A percentile compares a stretch with the other conserved stretches of the same genome.
Conservation (phyloP, 2,113 vertebrate genomes). For the Hippocampus barbouri region DNA sequence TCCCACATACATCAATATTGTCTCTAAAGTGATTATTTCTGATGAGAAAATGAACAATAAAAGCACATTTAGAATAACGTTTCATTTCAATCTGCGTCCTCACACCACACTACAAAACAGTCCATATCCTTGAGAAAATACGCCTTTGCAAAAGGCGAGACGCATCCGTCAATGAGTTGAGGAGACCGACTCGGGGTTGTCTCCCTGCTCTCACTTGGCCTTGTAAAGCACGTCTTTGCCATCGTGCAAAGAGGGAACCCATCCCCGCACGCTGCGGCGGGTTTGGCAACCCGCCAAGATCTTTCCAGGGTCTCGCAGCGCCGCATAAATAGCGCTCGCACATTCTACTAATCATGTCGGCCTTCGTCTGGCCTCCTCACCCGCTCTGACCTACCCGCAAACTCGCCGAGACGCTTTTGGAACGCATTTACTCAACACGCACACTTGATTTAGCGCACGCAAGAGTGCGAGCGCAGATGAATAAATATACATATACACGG, state of each 20-base stretch:
- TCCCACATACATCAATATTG: background rate
- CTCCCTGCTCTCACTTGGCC: constrained; percentile 42
- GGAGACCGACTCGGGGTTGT: constrained; percentile 25
- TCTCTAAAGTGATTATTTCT: background rate
- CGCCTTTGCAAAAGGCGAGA: constrained; percentile 28
- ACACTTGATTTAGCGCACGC: constrained; percentile 5
- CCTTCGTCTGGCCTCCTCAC: constrained; percentile 27
- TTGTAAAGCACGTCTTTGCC: constrained; percentile 44
- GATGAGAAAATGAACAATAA: background rate
- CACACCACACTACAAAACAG: constrained; percentile 14
- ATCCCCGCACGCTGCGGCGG: constrained; percentile 24
- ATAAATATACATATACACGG: constrained; percentile 4
- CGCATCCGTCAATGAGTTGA: constrained; percentile 22
- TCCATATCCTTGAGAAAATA: constrained; percentile 23
- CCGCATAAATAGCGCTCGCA: constrained; percentile 45
- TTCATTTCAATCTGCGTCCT: constrained; percentile 7
- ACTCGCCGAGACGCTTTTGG: constrained; percentile 4
- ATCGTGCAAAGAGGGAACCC: constrained; percentile 30
- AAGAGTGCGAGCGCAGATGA: background rate
- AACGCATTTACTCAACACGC: background rate
- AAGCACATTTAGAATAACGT: constrained; percentile 9
- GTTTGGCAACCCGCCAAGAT: constrained; percentile 44
- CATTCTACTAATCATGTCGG: constrained; percentile 44
- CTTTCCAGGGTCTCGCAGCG: constrained; percentile 46
- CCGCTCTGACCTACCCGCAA: constrained; percentile 43